Evolutionary conservation across 2,797 vertebrate species (phyloP).

Genomic region (Sebastes nivosus): DNA sequence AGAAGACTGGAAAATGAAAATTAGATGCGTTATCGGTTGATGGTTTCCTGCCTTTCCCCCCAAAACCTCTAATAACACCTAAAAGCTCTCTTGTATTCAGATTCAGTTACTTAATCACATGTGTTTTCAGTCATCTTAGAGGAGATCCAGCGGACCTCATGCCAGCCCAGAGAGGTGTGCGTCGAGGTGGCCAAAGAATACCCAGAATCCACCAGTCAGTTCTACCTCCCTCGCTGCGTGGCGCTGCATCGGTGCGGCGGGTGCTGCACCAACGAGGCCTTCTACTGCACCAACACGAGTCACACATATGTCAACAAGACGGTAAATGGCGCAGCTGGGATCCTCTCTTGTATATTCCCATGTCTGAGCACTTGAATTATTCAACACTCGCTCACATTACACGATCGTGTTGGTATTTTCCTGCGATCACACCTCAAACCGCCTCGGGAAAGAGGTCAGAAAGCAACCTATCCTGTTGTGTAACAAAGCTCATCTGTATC

Average conservation of each 20-base stretch:
- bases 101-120: neutral
- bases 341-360: neutral
- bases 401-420: neutral
- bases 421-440: constrained; percentile 7
- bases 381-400: neutral
- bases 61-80: neutral
- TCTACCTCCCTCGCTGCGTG: constrained; percentile 81
- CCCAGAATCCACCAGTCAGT: constrained; percentile 78
- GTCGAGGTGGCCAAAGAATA: constrained; percentile 82
- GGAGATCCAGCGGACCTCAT: constrained; percentile 77
- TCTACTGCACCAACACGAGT: constrained; percentile 80
- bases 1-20: neutral
- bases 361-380: neutral
- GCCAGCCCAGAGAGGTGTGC: constrained; percentile 82
- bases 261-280: constrained; percentile 80
- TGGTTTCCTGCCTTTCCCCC: neutral
- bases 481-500: constrained; percentile 12
- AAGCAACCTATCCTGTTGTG: constrained; percentile 26
- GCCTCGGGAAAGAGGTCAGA: constrained; percentile 13
- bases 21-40: neutral
- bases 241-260: constrained; percentile 82
- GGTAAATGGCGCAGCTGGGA: constrained; percentile 46
- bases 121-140: constrained; percentile 76
- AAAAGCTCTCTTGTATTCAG: neutral
- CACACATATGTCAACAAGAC: constrained; percentile 79